Evolutionary conservation across 1,140 invertebrate species (phyloP), one percentile per base, ranked within the genome.

Genomic region (Drosophila nikananu): DNA sequence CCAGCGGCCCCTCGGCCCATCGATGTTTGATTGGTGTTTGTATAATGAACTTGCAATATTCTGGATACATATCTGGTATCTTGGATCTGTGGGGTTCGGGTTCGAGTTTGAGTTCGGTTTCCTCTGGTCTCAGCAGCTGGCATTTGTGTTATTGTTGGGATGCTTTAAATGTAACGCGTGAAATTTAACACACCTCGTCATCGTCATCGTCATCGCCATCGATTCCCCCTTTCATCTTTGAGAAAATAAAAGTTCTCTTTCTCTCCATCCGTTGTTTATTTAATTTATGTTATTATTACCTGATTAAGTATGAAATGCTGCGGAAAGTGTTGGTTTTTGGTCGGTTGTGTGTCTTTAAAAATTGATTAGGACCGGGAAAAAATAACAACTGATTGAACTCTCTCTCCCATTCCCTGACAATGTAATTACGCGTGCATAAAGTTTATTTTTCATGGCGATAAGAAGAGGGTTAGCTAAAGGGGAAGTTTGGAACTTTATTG

Each of bases 21-120:
- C 68, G 66, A 78, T 84, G 70, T 89, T 89, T 89, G 84, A 89
- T 90, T 90, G 82, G 75, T 90, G 86, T 90, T 90, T 90, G 82
- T 86, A 82, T 86, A 90, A 90, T 90, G 86, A 90, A 82, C 82
- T 90, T 90, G 86, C 86, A 90, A 86, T 91, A 90, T 90, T 90
- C 81, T 74, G 46, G 67, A 60, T 52, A 52, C 49, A 52, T 64
- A 79, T 73, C 41, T 63, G 25, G 49, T 64, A 59, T 58, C 54
- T 58, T 35, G 61, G 55, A 66, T 79, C 68, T 48, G 35, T 25
- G 10, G 51, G 51, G 35, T 48, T 65, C n/a, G 35, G 35, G n/a
- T 17, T 62, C 23, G 42, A 30, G 17, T 17, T 62, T 15, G 42
- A 41, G 55, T 46, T 30, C 41, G 41, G 27, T 25, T 51, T 27